phyloP scores from a whole-genome alignment of 2,797 vertebrate genomes.

The Dermochelys coriacea region DNA sequence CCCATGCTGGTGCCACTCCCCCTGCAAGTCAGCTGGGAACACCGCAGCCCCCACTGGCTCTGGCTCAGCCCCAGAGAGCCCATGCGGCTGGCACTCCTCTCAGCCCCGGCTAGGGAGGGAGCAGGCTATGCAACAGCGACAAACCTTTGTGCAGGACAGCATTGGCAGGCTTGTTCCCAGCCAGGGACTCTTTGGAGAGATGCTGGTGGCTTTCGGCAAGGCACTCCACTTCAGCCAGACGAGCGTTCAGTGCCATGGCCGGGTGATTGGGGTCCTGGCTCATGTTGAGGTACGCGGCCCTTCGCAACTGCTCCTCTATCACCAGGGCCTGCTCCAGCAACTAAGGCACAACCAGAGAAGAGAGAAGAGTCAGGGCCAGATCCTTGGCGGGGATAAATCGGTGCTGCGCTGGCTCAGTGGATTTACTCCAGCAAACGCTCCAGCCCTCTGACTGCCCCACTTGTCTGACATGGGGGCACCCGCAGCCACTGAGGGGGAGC shows the following conservation, averaged over 20 bases:
- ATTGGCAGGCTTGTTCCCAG: conserved; percentile 97
- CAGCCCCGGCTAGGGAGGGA: neutral
- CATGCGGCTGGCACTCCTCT: neutral
- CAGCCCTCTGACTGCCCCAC: rapidly evolving
- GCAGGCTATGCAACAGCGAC: neutral
- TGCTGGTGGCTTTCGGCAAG: conserved; percentile 99
- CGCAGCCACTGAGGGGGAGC: neutral
- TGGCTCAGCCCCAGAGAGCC: neutral
- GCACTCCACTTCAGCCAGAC: conserved; percentile 97
- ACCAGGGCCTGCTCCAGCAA: conserved; percentile 97
- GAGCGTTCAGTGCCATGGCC: conserved; percentile 96
- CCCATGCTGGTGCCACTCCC: neutral
- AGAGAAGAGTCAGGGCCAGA: neutral
- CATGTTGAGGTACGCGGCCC: conserved; percentile 98
- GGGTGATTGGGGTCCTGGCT: conserved; percentile 95
- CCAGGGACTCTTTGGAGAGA: conserved; percentile 97
- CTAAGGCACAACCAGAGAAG: conserved; percentile 70
- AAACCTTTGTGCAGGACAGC: conserved; percentile 97
- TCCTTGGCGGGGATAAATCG: neutral
- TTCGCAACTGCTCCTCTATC: conserved; percentile 96
- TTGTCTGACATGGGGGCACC: neutral
- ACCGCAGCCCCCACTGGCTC: neutral
- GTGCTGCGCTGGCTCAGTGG: rapidly evolving
- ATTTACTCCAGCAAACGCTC: neutral
- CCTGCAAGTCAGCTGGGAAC: neutral